A percentile compares a stretch with the other conserved stretches of the same genome.
These are phyloP conservation scores for Drosophila borborema DNA, from an alignment of 2,888 invertebrate species.

Conservation along the genomic window DNA sequence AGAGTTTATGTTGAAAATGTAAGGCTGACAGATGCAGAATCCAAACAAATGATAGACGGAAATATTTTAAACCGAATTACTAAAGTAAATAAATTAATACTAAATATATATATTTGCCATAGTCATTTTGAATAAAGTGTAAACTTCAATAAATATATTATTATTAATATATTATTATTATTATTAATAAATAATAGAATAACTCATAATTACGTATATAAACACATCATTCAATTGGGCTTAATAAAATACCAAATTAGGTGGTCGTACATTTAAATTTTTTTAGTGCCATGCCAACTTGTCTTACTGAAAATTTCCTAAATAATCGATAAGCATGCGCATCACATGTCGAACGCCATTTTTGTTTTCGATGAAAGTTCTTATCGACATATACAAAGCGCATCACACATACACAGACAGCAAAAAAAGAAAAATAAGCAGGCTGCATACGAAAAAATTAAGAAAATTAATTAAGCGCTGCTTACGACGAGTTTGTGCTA, in stretches of 20 bases:
- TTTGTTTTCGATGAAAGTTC: slow-evolving; percentile 67
- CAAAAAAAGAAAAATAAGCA: slow-evolving; percentile 48
- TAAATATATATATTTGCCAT: no score
- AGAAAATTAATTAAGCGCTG: slow-evolving; percentile 49
- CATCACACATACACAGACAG: slow-evolving; percentile 68
- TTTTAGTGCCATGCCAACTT: slow-evolving; percentile 19
- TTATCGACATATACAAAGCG: slow-evolving; percentile 63
- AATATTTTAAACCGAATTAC: background rate
- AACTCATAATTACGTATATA: background rate
- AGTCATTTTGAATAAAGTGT: no score
- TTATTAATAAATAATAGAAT: background rate
- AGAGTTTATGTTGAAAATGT: background rate
- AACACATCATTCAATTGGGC: background rate
- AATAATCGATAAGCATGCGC: slow-evolving; percentile 51
- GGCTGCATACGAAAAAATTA: slow-evolving; percentile 56
- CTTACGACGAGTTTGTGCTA: slow-evolving; percentile 46
- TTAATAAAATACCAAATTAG: background rate
- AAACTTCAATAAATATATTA: no score
- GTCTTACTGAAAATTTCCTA: slow-evolving; percentile 16
- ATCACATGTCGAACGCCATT: slow-evolving; percentile 74
- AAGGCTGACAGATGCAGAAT: slow-evolving; percentile 8
- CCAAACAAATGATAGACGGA: background rate
- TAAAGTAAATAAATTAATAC: background rate
- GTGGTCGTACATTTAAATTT: slow-evolving; percentile 38
- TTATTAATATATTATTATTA: no score